Evolutionary conservation across 2,797 vertebrate genomes (phyloP).

Genomic region (Tenualosa ilisha): DNA sequence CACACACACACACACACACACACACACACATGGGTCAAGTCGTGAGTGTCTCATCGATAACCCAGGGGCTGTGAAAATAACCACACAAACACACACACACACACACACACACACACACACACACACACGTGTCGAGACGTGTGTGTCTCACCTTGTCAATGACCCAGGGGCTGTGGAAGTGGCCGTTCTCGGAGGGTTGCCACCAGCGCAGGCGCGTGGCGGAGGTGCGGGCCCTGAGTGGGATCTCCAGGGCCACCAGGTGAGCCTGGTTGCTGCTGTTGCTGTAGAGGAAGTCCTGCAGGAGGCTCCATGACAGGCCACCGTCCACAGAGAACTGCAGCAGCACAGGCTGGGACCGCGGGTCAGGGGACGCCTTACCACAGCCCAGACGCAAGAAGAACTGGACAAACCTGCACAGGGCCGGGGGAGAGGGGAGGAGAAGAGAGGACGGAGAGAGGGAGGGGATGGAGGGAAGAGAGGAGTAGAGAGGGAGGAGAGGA

Average conservation of each 20-base stretch:
- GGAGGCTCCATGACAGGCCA: constrained; percentile 88
- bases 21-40: too few species aligned
- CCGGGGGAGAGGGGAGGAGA: too few species aligned
- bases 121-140: too few species aligned
- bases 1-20: too few species aligned
- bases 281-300: constrained; percentile 98
- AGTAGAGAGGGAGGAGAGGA: too few species aligned
- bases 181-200: constrained; percentile 94
- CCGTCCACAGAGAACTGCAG: constrained; percentile 94
- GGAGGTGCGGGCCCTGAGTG: constrained; percentile 84
- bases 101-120: too few species aligned
- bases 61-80: constrained; percentile 95
- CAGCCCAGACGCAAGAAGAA: constrained; percentile 97
- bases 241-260: constrained; percentile 92
- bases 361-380: constrained; percentile 92
- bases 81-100: too few species aligned
- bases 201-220: constrained; percentile 94
- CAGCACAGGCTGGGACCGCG: constrained; percentile 92
- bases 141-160: constrained; percentile 87
- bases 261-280: constrained; percentile 95
- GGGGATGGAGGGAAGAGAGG: neutral
- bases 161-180: constrained; percentile 99
- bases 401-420: constrained; percentile 87
- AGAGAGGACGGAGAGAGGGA: too few species aligned
- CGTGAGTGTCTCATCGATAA: constrained; percentile 79